Conservation (phyloP, 2,113 vertebrate species). For the Podarcis muralis region DNA sequence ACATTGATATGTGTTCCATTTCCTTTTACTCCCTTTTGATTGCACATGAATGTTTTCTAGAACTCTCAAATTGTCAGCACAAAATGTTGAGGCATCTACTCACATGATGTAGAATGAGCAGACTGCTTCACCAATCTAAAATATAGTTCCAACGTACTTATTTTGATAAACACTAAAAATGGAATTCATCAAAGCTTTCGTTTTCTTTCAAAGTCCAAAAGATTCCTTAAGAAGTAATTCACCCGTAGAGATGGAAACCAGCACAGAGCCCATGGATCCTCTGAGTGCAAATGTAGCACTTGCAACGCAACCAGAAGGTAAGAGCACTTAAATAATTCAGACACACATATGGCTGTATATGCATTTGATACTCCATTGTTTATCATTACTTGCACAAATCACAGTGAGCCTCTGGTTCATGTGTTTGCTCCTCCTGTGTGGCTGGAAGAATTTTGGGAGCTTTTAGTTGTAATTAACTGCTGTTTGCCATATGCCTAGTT, state of each 20-base stretch:
- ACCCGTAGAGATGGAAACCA: constrained; percentile 98
- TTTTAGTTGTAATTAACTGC: neutral
- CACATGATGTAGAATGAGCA: neutral
- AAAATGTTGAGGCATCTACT: neutral
- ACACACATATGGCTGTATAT: neutral
- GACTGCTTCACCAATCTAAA: neutral
- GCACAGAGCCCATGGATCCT: constrained; percentile 86
- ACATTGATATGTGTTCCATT: neutral
- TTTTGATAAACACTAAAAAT: neutral
- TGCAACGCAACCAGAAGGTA: constrained; percentile 83
- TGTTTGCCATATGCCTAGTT: neutral
- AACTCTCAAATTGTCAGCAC: neutral
- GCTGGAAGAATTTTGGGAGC: neutral
- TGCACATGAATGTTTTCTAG: neutral
- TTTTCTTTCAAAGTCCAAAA: constrained; percentile 83
- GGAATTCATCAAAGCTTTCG: constrained; percentile 11
- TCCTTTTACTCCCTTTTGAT: too few species aligned
- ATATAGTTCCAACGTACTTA: neutral
- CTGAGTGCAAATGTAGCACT: constrained; percentile 80
- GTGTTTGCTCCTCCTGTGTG: neutral
- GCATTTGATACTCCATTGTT: neutral
- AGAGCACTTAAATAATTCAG: constrained; percentile 44
- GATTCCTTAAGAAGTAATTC: constrained; percentile 92
- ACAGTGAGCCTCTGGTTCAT: neutral
- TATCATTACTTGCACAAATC: neutral